phyloP scores from a whole-genome alignment of 2,888 invertebrate species.

The Napeogenes sylphis region DNA sequence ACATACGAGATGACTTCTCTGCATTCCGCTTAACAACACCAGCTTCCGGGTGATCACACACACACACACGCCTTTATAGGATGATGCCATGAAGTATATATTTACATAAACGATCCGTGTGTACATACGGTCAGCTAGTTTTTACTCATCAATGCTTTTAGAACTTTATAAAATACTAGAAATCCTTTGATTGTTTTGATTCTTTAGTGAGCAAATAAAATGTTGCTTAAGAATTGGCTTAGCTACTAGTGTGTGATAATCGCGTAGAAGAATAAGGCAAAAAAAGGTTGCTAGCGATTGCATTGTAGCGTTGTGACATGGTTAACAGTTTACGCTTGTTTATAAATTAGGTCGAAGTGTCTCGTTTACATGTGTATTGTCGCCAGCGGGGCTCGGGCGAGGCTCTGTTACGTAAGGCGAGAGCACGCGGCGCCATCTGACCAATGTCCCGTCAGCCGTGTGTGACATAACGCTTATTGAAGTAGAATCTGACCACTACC shows the following conservation, averaged over 20 bases:
- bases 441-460: constrained; percentile 42
- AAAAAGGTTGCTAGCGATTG: constrained; percentile 29
- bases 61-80: constrained; percentile 34
- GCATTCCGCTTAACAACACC: constrained; percentile 40
- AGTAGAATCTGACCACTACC: constrained; percentile 18
- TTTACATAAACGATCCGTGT: constrained; percentile 26
- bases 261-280: constrained; percentile 17
- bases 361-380: constrained; percentile 34
- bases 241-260: constrained; percentile 15
- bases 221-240: constrained; percentile 10
- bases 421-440: constrained; percentile 40
- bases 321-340: constrained; percentile 37
- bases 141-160: constrained; percentile 33
- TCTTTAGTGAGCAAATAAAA: constrained; percentile 15
- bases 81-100: constrained; percentile 29
- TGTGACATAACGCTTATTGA: constrained; percentile 38
- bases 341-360: constrained; percentile 40
- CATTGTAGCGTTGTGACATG: constrained; percentile 36
- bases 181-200: constrained; percentile 30
- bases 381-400: constrained; percentile 32
- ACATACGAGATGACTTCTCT: constrained; percentile 37
- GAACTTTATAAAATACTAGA: constrained; percentile 25
- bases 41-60: constrained; percentile 54
- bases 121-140: constrained; percentile 20
- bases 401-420: constrained; percentile 45